Evolutionary conservation across 2,888 invertebrate species (phyloP).

Genomic region (Lasius fuliginosus): DNA sequence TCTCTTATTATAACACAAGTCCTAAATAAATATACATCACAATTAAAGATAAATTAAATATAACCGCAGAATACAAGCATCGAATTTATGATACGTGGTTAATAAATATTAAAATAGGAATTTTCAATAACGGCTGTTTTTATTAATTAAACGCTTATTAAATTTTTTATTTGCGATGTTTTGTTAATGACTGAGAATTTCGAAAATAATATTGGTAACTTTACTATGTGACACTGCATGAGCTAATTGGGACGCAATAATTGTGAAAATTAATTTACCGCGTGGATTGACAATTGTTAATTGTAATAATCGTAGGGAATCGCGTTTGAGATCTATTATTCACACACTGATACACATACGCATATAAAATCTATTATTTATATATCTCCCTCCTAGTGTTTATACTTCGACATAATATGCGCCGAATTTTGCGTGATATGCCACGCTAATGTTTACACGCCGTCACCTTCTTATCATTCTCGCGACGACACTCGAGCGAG

Average conservation of each 20-base stretch:
- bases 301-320: neutral
- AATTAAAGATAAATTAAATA: slow-evolving; percentile 7
- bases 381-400: too few relatives aligned
- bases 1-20: neutral
- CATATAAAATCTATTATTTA: too few relatives aligned
- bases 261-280: neutral
- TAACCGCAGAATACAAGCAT: neutral
- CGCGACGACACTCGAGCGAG: neutral
- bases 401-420: neutral
- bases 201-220: neutral
- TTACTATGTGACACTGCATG: neutral
- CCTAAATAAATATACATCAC: neutral
- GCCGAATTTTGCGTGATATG: neutral
- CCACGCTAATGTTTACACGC: neutral
- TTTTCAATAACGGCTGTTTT: neutral
- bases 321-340: neutral
- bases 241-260: neutral
- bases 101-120: neutral
- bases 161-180: neutral
- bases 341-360: too few relatives aligned
- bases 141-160: neutral
- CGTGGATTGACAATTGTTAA: neutral
- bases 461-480: neutral
- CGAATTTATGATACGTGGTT: neutral
- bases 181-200: neutral